phyloP scores from a whole-genome alignment of 2,797 vertebrate species.

The Eidolon dupreanum region DNA sequence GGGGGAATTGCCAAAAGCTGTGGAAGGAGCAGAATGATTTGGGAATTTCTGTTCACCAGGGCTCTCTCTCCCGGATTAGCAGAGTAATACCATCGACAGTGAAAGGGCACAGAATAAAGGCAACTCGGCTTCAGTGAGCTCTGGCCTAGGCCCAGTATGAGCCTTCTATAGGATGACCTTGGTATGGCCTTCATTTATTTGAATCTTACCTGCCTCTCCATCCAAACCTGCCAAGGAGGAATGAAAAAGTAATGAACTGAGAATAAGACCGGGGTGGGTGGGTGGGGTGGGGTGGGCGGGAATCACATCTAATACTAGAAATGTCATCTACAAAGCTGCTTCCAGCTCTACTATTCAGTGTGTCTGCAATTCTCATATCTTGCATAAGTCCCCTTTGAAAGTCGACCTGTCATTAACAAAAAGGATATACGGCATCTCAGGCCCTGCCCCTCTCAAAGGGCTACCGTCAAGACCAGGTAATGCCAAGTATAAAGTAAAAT shows the following conservation, averaged over 20 bases:
- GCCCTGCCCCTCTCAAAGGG: not conserved
- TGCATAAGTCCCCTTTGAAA: not conserved
- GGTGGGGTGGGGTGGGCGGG: too few species aligned
- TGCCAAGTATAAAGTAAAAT: not conserved
- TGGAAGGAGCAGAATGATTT: not conserved
- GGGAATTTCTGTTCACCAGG: not conserved
- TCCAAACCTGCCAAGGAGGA: not conserved
- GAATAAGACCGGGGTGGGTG: not conserved
- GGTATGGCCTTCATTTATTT: not conserved
- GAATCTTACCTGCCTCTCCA: not conserved
- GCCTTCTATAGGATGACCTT: not conserved
- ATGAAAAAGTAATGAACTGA: not conserved
- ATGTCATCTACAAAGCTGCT: not conserved
- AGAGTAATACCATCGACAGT: not conserved
- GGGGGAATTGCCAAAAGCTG: not conserved
- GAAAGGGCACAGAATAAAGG: not conserved
- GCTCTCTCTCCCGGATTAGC: slow-evolving; percentile 21
- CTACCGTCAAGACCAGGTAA: not conserved
- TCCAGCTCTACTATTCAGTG: not conserved
- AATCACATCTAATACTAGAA: not conserved
- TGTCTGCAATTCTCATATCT: not conserved
- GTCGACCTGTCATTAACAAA: not conserved
- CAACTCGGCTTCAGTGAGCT: not conserved
- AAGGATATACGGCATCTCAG: not conserved
- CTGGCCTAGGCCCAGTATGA: not conserved